Percentiles rank a stretch among this genome's conserved stretches.
phyloP scores from a whole-genome alignment of 2,888 invertebrate genomes.

The Scaptomyza flava region DNA sequence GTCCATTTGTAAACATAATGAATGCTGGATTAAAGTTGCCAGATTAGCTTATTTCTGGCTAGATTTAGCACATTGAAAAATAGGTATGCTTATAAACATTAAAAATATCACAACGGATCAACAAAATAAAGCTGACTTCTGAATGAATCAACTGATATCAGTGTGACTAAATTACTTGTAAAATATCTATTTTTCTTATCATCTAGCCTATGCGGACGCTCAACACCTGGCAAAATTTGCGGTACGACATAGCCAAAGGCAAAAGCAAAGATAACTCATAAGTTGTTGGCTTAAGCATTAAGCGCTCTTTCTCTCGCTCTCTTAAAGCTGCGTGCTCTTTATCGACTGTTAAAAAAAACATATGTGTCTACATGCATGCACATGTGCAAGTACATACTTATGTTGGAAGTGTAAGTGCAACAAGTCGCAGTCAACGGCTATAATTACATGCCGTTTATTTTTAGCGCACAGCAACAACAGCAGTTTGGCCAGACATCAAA shows the following conservation, averaged over 20 bases:
- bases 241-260: slow-evolving; percentile 67
- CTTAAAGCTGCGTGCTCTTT: slow-evolving; percentile 21
- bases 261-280: slow-evolving; percentile 33
- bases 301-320: slow-evolving; percentile 40
- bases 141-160: no score
- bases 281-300: slow-evolving; percentile 7
- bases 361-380: not conserved
- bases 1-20: slow-evolving; percentile 26
- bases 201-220: no score
- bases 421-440: slow-evolving; percentile 62
- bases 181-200: no score
- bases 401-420: slow-evolving; percentile 61
- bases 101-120: no score
- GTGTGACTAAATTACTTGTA: no score
- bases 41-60: no score
- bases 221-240: not conserved
- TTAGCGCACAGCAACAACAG: slow-evolving; percentile 52
- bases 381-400: not conserved
- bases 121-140: no score
- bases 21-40: slow-evolving; percentile 24
- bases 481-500: slow-evolving; percentile 28
- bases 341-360: slow-evolving; percentile 11
- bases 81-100: no score
- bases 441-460: slow-evolving; percentile 68
- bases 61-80: no score